Evolutionary conservation across 35 echinoderm and acorn worm species (phyloP).

Genomic region (Patiria miniata): DNA sequence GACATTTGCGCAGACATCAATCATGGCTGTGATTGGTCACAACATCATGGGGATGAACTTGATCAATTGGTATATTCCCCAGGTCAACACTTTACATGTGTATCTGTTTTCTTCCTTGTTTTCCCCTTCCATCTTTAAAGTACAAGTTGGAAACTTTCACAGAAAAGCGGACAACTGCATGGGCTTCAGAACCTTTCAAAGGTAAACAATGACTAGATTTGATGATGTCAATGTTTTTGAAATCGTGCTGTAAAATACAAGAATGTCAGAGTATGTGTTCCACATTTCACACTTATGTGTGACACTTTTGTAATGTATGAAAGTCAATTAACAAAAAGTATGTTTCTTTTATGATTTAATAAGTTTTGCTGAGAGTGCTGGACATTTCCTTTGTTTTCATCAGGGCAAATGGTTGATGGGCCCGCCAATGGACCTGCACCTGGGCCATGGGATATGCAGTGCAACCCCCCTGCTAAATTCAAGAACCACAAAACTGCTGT

Average conservation of each 20-base stretch:
- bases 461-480: conserved; percentile 63
- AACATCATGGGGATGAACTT: no score
- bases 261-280: no score
- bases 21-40: no score
- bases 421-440: conserved; percentile 90
- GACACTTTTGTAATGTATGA: no score
- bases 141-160: conserved; percentile 97
- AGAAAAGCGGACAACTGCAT: conserved; percentile 75
- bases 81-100: background rate
- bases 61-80: no score
- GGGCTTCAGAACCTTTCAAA: conserved; percentile 74
- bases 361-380: background rate
- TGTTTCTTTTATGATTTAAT: background rate
- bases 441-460: conserved; percentile 75
- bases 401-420: conserved; percentile 91
- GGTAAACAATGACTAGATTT: conserved; percentile 41
- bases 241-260: background rate
- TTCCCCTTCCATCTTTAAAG: conserved; percentile 51
- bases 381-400: background rate
- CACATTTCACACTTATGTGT: no score
- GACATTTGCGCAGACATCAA: no score
- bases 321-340: no score
- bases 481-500: conserved; percentile 47
- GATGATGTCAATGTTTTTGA: no score
- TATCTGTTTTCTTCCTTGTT: background rate